Conservation (phyloP, 2,113 vertebrate genomes). For the Corvus hawaiiensis region DNA sequence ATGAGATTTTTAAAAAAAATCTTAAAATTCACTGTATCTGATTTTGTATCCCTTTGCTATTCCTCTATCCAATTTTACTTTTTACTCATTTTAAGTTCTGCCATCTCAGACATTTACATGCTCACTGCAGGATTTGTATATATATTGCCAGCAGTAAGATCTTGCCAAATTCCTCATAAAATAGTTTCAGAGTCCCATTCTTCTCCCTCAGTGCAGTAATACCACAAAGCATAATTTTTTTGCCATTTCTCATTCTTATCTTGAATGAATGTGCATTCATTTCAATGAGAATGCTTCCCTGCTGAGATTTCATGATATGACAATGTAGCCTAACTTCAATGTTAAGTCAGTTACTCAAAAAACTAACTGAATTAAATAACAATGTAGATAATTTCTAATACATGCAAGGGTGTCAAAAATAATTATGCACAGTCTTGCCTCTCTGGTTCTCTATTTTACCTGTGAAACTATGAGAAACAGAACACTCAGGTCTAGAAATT, state of each 20-base stretch:
- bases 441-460: background rate
- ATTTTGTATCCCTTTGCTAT: background rate
- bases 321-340: background rate
- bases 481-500: background rate
- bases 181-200: background rate
- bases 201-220: background rate
- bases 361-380: background rate
- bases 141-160: background rate
- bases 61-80: background rate
- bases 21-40: background rate
- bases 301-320: background rate
- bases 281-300: background rate
- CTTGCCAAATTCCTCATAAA: background rate
- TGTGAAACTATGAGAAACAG: background rate
- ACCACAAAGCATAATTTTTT: background rate
- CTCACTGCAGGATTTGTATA: background rate
- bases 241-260: background rate
- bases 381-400: background rate
- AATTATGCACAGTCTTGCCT: fast-evolving
- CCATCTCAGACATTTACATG: background rate
- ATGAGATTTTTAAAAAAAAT: fast-evolving
- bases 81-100: background rate
- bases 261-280: background rate
- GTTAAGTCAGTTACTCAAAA: background rate
- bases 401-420: background rate